Conservation (phyloP, 37 sponge, comb jelly and placozoan genomes). For the Cliona cf. orientalis region DNA sequence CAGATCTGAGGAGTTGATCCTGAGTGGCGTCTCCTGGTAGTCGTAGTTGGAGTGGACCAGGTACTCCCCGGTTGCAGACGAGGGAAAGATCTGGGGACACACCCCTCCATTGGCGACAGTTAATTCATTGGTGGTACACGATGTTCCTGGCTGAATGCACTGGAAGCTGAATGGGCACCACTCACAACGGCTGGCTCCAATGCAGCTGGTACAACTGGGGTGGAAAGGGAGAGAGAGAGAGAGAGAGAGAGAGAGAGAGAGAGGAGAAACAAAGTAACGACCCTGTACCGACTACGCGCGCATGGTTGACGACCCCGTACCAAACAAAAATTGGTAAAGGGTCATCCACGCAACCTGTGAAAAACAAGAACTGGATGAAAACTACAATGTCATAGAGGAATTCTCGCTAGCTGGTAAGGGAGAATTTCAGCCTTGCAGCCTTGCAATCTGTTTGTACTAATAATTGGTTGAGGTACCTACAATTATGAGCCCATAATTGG, state of each 20-base stretch:
- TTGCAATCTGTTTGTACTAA: too few species aligned
- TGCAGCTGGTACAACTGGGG: constrained; percentile 34
- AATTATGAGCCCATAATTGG: too few species aligned
- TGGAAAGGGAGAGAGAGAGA: not conserved
- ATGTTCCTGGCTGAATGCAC: constrained; percentile 10
- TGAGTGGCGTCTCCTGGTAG: constrained; percentile 3
- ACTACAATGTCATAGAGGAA: too few species aligned
- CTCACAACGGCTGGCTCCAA: not conserved
- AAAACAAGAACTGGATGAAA: too few species aligned
- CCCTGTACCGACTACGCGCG: not conserved
- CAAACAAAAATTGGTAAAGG: too few species aligned
- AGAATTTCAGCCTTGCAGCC: too few species aligned
- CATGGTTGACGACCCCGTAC: too few species aligned
- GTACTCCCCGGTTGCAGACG: not conserved
- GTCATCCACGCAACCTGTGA: too few species aligned
- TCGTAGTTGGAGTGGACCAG: constrained; percentile 21
- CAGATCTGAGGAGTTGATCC: not conserved
- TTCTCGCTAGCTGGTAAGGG: too few species aligned
- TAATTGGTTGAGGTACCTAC: too few species aligned
- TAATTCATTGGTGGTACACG: not conserved
- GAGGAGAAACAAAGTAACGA: not conserved
- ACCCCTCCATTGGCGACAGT: not conserved
- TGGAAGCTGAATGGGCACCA: constrained; percentile 45
- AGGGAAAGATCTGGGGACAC: constrained; percentile 32
- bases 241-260: not conserved